phyloP scores from a whole-genome alignment of 2,888 invertebrate species.

The Cheilosia variabilis region DNA sequence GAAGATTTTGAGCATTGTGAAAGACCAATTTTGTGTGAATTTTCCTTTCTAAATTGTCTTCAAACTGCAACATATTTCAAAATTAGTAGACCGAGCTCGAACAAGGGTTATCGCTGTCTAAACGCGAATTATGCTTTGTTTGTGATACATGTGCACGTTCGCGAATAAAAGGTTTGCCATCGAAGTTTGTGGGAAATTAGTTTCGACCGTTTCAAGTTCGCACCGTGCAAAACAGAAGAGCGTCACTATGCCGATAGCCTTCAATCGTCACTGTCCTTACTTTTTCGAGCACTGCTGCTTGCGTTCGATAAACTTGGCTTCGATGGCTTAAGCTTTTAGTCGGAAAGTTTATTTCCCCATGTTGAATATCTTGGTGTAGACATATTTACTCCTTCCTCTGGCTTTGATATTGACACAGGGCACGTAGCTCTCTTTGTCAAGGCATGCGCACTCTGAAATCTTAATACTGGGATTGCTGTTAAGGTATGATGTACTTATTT shows the following conservation, averaged over 20 bases:
- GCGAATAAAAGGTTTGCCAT: no score
- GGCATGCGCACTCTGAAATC: constrained; percentile 21
- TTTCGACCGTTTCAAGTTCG: not conserved
- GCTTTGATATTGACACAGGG: no score
- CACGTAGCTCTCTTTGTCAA: no score
- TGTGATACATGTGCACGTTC: no score
- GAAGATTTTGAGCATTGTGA: no score
- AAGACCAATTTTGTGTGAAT: not conserved
- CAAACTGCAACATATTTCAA: no score
- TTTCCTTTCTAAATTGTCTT: not conserved
- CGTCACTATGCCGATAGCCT: constrained; percentile 81
- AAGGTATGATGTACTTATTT: no score
- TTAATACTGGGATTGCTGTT: constrained; percentile 2
- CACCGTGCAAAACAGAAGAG: constrained; percentile 38
- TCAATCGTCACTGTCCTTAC: constrained; percentile 81
- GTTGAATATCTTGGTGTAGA: constrained; percentile 57
- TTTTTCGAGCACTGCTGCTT: constrained; percentile 64
- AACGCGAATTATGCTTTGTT: no score
- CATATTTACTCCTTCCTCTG: not conserved
- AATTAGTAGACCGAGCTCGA: no score
- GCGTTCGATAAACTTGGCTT: constrained; percentile 38
- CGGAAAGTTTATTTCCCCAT: constrained; percentile 31
- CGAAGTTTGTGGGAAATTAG: not conserved
- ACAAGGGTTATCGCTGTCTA: no score
- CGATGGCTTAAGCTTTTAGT: constrained; percentile 15